These are phyloP conservation scores for Macrotus californicus DNA, from an alignment of 2,113 vertebrate species.

Conservation along the genomic window DNA sequence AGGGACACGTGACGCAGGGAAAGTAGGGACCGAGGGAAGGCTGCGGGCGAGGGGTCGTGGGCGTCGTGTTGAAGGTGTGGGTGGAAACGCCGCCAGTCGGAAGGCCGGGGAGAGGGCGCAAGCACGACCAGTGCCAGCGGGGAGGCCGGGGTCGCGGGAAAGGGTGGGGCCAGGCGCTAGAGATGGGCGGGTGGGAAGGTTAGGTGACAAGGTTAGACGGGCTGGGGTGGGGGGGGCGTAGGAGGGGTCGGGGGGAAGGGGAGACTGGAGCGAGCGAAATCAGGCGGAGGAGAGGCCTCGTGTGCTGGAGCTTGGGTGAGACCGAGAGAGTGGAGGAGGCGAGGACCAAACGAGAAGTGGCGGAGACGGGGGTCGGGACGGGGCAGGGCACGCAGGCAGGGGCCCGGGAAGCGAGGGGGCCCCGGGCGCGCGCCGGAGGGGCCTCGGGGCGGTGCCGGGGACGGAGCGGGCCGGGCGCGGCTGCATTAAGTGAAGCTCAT, in stretches of 20 bases:
- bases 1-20: background rate
- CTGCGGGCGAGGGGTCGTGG: background rate
- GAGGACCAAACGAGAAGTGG: background rate
- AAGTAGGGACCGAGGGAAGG: background rate
- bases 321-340: background rate
- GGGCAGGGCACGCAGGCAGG: background rate
- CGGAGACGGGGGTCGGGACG: background rate
- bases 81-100: background rate
- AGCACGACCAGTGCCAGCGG: background rate
- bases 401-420: background rate
- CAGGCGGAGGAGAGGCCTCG: background rate
- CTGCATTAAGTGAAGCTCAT: slow-evolving; percentile 97
- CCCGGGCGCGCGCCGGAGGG: background rate
- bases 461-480: slow-evolving; percentile 28
- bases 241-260: background rate
- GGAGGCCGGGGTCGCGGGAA: background rate
- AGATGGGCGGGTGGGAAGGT: background rate
- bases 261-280: background rate
- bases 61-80: background rate
- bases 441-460: background rate
- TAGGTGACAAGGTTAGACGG: background rate
- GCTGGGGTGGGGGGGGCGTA: rapidly evolving
- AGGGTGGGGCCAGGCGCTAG: background rate
- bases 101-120: background rate
- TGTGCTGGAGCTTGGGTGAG: background rate